Evolutionary conservation across 1,140 invertebrate genomes (phyloP).

Genomic region (Drosophila kurseongensis): DNA sequence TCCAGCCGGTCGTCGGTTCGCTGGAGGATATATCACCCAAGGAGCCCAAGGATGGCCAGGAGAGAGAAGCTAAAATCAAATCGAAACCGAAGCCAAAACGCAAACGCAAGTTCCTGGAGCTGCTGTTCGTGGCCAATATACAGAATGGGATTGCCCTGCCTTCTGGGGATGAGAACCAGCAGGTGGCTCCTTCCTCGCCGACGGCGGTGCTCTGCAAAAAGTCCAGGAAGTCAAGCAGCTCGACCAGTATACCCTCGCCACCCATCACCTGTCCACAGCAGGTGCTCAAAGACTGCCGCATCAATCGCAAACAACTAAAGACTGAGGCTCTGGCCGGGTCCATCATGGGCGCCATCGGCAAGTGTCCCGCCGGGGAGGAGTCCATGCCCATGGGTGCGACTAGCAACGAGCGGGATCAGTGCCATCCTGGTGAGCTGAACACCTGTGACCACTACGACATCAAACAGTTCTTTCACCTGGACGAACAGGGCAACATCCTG

Average conservation of each 20-base stretch:
- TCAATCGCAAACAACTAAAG: slow-evolving; percentile 79
- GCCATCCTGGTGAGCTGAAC: slow-evolving; percentile 70
- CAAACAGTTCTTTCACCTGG: slow-evolving; percentile 82
- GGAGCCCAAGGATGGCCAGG: background rate
- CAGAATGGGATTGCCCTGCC: slow-evolving; percentile 63
- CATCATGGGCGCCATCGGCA: slow-evolving; percentile 81
- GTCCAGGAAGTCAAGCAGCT: slow-evolving; percentile 44
- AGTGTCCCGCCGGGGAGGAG: slow-evolving; percentile 60
- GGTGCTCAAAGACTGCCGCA: slow-evolving; percentile 79
- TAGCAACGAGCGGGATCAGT: slow-evolving; percentile 31
- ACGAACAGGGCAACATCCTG: slow-evolving; percentile 83
- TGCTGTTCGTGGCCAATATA: slow-evolving; percentile 69
- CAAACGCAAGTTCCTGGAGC: slow-evolving; percentile 64
- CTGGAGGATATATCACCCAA: background rate
- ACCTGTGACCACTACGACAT: slow-evolving; percentile 82
- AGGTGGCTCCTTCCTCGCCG: background rate
- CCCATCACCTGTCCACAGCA: slow-evolving; percentile 59
- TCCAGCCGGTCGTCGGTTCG: background rate
- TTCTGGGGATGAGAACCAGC: background rate
- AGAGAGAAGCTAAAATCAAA: background rate
- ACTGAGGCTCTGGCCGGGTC: slow-evolving; percentile 80
- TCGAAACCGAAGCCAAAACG: slow-evolving; percentile 3
- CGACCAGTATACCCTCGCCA: slow-evolving; percentile 37
- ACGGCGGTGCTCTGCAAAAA: slow-evolving; percentile 48
- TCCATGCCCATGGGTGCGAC: background rate